Evolutionary conservation across 2,797 vertebrate genomes (phyloP), one percentile per base, ranked within the genome.

Genomic region (Arrhamphus sclerolepis): DNA sequence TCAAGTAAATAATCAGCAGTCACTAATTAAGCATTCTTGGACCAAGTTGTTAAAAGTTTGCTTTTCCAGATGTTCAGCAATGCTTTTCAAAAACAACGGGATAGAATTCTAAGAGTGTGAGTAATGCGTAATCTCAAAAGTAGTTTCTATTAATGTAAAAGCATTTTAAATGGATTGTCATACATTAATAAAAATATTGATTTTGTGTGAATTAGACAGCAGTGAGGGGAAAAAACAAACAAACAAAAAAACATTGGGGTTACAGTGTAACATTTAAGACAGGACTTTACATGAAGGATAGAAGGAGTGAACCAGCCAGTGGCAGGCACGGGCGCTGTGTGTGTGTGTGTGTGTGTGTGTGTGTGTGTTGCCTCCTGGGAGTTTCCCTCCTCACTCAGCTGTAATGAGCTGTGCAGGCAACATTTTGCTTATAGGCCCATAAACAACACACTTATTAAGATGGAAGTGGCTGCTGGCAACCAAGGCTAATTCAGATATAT

Each of bases 391-490:
- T 74, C 81, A 89, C 88, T 89, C 84, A 82, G 76, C 84, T 81
- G 71, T 90, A 90, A 90, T 89, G 88, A 90, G 87, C 85, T 82
- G 86, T 77, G 80, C 77, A 78, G 75, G 81, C 85, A 84, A 81
- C 82, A 85, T 89, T 88, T 87, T 87, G 86, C 89, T 85, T 82
- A 83, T 87, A 81, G 86, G 78, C 83, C 81, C 83, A 88, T 90
- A 91, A 91, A 90, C 89, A 89, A 86, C 77, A 22, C 80, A 90
- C 88, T 89, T 90, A 90, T 90, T 86, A 88, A 88, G 83, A 87
- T 88, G 78, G 86, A 87, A 77, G 86, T 78, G 62, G 74, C 86
- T 59, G 61, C 62, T 1, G 80, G 86, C 84, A 52, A 71, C 64
- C 49, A 3, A 47, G 71, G 71, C 68, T 89, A 85, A 90, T 84